Evolutionary conservation across 2,113 vertebrate species (phyloP).

Genomic region (Dissostichus mawsoni): DNA sequence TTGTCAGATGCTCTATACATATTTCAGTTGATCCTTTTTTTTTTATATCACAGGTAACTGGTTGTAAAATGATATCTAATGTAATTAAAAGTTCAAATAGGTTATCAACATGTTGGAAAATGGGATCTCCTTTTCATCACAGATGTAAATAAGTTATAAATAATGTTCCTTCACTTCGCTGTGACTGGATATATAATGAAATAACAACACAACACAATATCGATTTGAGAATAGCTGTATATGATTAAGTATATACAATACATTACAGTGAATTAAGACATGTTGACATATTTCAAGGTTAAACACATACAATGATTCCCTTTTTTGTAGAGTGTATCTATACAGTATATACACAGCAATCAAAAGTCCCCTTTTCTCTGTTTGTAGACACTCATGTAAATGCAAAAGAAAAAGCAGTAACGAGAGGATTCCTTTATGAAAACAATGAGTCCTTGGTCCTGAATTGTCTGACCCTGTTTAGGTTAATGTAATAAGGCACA

Average conservation of each 20-base stretch:
- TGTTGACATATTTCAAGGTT: constrained; percentile 26
- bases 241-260: constrained; percentile 22
- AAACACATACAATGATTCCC: neutral
- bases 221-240: constrained; percentile 22
- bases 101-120: neutral
- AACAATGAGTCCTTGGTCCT: neutral
- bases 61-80: neutral
- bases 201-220: constrained; percentile 33
- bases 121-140: neutral
- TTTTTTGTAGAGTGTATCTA: neutral
- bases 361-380: constrained; percentile 34
- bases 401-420: neutral
- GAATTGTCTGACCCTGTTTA: constrained; percentile 13
- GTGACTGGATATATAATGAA: neutral
- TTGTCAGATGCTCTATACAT: too few species aligned
- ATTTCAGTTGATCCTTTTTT: too few species aligned
- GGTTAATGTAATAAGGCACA: constrained; percentile 51
- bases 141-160: neutral
- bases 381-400: neutral
- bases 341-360: neutral
- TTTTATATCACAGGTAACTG: too few species aligned
- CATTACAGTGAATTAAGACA: constrained; percentile 13
- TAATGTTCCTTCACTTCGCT: too few species aligned
- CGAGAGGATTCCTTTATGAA: neutral
- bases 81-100: neutral